Evolutionary conservation across 92 coral and sea anemone species (phyloP).

Genomic region (Siderastrea siderea): DNA sequence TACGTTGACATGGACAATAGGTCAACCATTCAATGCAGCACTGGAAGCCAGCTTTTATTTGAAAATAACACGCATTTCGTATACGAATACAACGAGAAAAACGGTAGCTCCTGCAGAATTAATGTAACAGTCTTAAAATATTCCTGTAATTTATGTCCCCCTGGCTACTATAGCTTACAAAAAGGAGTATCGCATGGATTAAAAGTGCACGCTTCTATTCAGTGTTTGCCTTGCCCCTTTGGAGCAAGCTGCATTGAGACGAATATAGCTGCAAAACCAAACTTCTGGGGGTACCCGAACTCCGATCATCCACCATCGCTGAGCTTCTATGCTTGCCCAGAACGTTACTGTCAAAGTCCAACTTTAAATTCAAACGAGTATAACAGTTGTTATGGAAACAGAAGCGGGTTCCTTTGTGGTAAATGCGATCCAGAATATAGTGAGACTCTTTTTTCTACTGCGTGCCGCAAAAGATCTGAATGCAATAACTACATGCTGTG

Average conservation of each 20-base stretch:
- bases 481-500: conserved; percentile 69
- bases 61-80: conserved; percentile 36
- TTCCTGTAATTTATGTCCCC: conserved; percentile 57
- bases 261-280: conserved; percentile 73
- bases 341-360: conserved; percentile 64
- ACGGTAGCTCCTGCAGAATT: background rate
- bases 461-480: conserved; percentile 44
- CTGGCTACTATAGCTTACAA: conserved; percentile 72
- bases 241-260: conserved; percentile 61
- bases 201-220: background rate
- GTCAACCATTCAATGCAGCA: conserved; percentile 20
- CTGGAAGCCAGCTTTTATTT: conserved; percentile 24
- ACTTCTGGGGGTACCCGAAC: conserved; percentile 74
- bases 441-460: conserved; percentile 68
- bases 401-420: conserved; percentile 79
- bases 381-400: conserved; percentile 69
- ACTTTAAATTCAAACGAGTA: background rate
- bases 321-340: conserved; percentile 71
- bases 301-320: conserved; percentile 11
- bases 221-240: conserved; percentile 73
- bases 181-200: conserved; percentile 64
- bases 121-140: conserved; percentile 31
- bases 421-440: conserved; percentile 60
- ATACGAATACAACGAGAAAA: background rate
- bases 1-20: conserved; percentile 27